Conservation (phyloP, 2,888 invertebrate species). For the Andrena camellia region DNA sequence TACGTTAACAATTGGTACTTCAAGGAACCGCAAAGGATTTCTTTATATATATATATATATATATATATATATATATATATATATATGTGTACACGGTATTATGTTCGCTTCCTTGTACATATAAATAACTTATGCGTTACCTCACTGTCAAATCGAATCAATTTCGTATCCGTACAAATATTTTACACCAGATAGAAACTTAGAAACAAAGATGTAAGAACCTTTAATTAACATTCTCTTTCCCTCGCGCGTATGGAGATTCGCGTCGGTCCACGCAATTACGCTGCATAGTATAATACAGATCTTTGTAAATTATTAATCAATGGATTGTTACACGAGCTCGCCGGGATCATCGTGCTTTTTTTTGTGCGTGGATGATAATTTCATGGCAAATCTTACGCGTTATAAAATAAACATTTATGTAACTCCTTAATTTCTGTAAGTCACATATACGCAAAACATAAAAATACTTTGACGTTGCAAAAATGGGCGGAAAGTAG, state of each 20-base stretch:
- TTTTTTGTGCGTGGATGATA: slow-evolving; percentile 34
- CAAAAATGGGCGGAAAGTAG: slow-evolving; percentile 58
- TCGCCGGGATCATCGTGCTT: background rate
- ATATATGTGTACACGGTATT: slow-evolving; percentile 22
- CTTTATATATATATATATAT: slow-evolving; percentile 19
- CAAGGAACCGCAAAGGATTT: slow-evolving; percentile 35
- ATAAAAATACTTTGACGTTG: slow-evolving; percentile 45
- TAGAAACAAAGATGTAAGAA: slow-evolving; percentile 16
- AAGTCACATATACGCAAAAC: slow-evolving; percentile 25
- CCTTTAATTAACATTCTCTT: slow-evolving; percentile 7
- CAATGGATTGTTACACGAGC: background rate
- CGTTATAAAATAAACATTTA: slow-evolving; percentile 4
- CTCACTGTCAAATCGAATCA: background rate
- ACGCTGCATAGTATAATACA: background rate
- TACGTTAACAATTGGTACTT: slow-evolving; percentile 22
- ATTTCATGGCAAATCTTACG: slow-evolving; percentile 12
- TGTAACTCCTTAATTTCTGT: background rate
- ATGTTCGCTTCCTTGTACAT: background rate
- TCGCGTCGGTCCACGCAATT: slow-evolving; percentile 17
- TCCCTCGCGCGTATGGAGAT: background rate
- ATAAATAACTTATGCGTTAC: slow-evolving; percentile 33
- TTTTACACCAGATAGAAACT: slow-evolving; percentile 15
- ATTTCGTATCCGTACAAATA: slow-evolving; percentile 21
- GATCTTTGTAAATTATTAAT: slow-evolving; percentile 1
- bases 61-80: slow-evolving; percentile 29